Base-by-base conservation (phyloP, 2,113 vertebrate species). In the Tragelaphus buxtoni region DNA sequence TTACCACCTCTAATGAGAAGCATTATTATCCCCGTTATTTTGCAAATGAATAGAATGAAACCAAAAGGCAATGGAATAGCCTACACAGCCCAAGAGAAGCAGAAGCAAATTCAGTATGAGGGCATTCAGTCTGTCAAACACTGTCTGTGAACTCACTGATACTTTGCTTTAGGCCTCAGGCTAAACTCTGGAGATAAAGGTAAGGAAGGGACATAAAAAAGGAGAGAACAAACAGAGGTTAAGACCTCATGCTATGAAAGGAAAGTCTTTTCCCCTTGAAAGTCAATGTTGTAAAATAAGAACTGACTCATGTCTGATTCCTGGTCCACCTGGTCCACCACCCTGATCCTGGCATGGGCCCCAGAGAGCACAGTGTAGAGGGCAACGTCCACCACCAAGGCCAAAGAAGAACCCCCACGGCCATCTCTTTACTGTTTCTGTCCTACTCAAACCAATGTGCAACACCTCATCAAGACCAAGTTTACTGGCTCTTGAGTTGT, bases 241-340 rank as follows among this genome's bases (percentile, higher is more conserved):
- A 22, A 65, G 20, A 0, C 2, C 4, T 22, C 12, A 14, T 45
- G 2, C 7, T 49, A 4, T 61, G 55, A 84, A 90, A 81, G 32
- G 9, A 95, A 93, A 83, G 77, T 20, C 16, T 32, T 88, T 93
- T 0, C n/a, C 14, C 22, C 35, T 88, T 91, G 60, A 91, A 58
- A 89, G 22, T n/a, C n/a, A 55, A 28, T 51, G 22, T 17, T 80
- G 32, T 5, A 61, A 88, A 60, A 61, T 32, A 74, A 85, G 72
- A 97, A 82, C 6, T 26, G 12, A 49, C 35, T 39, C 10, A 77
- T 9, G n/a, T 30, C 42, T 51, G 13, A 76, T 10, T 80, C 20
- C 80, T 74, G 24, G 51, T n/a, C 72, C 3, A 24, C 3, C 58
- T 28, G 51, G 9, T 28, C 24, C 5, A 13, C 16, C 12, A 72